Evolutionary conservation across 2,797 vertebrate species (phyloP), one percentile per base, ranked within the genome.

Genomic region (Crocodylus rhombifer): DNA sequence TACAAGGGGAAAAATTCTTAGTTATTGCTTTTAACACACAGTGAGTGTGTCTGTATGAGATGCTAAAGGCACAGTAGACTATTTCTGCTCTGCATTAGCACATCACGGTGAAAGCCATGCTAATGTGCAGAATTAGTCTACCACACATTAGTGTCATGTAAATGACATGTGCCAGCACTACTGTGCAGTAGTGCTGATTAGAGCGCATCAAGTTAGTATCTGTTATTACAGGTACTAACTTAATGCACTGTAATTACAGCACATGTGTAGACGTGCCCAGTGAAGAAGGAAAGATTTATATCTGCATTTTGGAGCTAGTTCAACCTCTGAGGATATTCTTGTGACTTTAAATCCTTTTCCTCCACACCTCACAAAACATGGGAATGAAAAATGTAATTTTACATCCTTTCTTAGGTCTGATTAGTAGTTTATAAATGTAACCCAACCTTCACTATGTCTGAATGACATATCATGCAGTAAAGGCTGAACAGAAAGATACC

Each of bases 341-440:
- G 5, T 77, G 75, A 65, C 92, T 89, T 88, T 88, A 86, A 36
- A 82, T 77, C 67, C 0, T 58, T 92, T 93, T 96, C n/a, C 92
- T 92, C 16, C 12, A 26, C 58, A 4, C 25, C 82, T 81, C 86
- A 20, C 2, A 3, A 84, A 89, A 84, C 90, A 90, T 23, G 56
- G 9, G 17, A 67, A 20, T 67, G 65, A 67, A 30, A 67, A 67
- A 67, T 67, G 18, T 67, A 67, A 9, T 17, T 67, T 12, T 67
- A 20, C 33, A 33, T 67, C 20, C 16, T 67, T 67, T 67, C 65
- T 18, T 18, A 30, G 0, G 0, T 2, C 79, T 85, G 55, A 88
- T 83, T 33, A 7, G 9, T 86, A 88, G 55, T 71, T 90, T 65
- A 84, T 69, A 90, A 93, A 78, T 82, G 87, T 91, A 90, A 90